Evolutionary conservation across 2,113 vertebrate genomes (phyloP).

Genomic region (Azemiops feae): DNA sequence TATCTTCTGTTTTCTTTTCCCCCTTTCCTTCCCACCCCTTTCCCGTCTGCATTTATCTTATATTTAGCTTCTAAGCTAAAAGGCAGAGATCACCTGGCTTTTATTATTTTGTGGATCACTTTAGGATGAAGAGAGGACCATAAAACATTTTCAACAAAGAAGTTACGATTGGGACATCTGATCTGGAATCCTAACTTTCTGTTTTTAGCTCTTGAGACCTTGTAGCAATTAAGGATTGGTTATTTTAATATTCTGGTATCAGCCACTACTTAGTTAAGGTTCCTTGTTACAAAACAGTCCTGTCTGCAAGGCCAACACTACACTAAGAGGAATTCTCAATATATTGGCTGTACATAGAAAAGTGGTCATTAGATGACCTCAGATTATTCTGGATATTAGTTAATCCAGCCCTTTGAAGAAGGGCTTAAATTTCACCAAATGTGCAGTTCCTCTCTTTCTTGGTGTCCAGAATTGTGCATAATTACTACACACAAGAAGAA

Average conservation of each 20-base stretch:
- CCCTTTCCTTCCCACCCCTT: background rate
- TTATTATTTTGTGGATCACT: background rate
- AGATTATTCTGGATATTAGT: background rate
- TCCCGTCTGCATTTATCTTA: background rate
- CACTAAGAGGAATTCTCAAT: background rate
- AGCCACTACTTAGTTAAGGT: too few relatives aligned
- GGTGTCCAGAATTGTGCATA: background rate
- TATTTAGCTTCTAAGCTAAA: background rate
- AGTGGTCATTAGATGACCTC: accelerated
- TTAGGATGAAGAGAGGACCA: background rate
- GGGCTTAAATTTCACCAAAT: background rate
- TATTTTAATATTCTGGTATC: background rate
- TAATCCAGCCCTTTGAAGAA: background rate
- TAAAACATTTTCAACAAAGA: background rate
- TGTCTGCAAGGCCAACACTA: background rate
- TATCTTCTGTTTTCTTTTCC: background rate
- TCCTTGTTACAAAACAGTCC: background rate
- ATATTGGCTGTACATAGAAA: background rate
- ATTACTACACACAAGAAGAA: background rate
- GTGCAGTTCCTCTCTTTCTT: background rate
- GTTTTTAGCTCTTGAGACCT: background rate
- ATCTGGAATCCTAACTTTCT: background rate
- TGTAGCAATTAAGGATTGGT: background rate
- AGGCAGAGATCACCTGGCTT: background rate
- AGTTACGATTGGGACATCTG: background rate